Percentiles rank a stretch among this genome's conserved stretches.
Conservation (phyloP, 2,888 invertebrate genomes). For the Rhopalosiphum nymphaeae region DNA sequence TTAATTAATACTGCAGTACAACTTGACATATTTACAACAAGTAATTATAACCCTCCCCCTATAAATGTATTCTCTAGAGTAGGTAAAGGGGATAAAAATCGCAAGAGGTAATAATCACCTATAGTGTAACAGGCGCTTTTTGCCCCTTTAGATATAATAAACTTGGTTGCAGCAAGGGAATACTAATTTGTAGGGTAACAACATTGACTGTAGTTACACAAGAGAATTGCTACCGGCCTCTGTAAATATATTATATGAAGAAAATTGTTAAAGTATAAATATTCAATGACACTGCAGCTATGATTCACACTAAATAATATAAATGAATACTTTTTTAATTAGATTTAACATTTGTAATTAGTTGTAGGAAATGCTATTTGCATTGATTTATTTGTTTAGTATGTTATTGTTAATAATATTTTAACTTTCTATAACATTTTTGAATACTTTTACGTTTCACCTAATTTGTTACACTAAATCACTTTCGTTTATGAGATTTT, state of each 20-base stretch:
- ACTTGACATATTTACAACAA: neutral
- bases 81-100: neutral
- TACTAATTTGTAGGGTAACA: neutral
- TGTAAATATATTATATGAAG: neutral
- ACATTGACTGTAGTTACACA: neutral
- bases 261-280: neutral
- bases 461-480: neutral
- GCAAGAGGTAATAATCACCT: neutral
- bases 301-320: neutral
- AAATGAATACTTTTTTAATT: neutral
- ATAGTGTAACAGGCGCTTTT: neutral
- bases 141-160: neutral
- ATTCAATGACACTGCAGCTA: neutral
- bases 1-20: neutral
- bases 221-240: neutral
- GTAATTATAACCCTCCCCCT: neutral
- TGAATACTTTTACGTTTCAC: neutral
- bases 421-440: neutral
- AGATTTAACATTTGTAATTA: neutral
- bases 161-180: neutral
- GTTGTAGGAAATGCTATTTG: neutral
- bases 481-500: neutral
- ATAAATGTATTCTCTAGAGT: neutral
- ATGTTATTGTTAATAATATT: neutral
- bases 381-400: neutral